Percentiles rank a stretch among this genome's conserved stretches.
Evolutionary conservation across 2,888 invertebrate species (phyloP).

Genomic region (Thumatha senex): DNA sequence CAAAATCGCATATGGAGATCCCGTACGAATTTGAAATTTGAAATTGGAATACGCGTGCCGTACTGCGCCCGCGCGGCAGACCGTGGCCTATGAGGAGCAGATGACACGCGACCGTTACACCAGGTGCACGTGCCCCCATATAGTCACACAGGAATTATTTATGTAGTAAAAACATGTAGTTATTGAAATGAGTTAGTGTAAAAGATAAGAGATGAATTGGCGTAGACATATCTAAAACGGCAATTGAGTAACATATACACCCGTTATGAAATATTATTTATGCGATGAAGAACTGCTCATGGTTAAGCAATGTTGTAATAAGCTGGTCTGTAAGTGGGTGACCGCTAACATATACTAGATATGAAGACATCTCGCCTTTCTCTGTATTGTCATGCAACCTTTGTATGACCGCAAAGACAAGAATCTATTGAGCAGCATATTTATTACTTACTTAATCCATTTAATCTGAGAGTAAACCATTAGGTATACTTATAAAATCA

Average conservation of each 20-base stretch:
- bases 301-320: neutral
- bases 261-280: neutral
- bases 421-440: too few relatives aligned
- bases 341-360: neutral
- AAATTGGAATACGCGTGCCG: slow-evolving; percentile 58
- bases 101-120: slow-evolving; percentile 82
- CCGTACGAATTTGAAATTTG: slow-evolving; percentile 36
- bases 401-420: too few relatives aligned
- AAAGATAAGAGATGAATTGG: neutral
- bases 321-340: neutral
- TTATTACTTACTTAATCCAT: too few relatives aligned
- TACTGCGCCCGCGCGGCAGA: slow-evolving; percentile 63
- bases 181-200: slow-evolving; percentile 1
- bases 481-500: too few relatives aligned
- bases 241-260: too few relatives aligned
- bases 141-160: slow-evolving; percentile 29
- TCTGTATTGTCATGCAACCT: too few relatives aligned
- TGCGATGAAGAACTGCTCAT: neutral
- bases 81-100: slow-evolving; percentile 79
- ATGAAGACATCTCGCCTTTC: too few relatives aligned
- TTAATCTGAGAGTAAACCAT: too few relatives aligned
- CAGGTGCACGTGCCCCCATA: slow-evolving; percentile 65
- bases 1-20: slow-evolving; percentile 39
- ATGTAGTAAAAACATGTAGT: slow-evolving; percentile 11
- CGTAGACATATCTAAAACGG: neutral